phyloP scores from a whole-genome alignment of 2,797 vertebrate genomes.

The Acipenser ruthenus region DNA sequence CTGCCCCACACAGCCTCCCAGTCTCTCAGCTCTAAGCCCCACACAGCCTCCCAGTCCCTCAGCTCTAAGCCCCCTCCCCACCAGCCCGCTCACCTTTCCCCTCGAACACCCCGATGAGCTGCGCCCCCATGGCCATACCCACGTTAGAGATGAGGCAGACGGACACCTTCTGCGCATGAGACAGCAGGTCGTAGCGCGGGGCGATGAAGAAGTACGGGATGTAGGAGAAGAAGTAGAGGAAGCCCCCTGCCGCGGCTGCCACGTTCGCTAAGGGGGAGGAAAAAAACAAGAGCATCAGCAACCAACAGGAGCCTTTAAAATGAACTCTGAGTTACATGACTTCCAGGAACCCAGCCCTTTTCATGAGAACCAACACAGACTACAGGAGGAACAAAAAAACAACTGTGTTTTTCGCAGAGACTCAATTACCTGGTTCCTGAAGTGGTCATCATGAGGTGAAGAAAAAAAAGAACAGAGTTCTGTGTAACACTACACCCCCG shows the following conservation, averaged over 20 bases:
- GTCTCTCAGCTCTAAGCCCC: not conserved
- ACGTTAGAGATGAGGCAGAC: constrained; percentile 69
- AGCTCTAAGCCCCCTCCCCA: constrained; percentile 35
- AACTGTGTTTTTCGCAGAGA: not conserved
- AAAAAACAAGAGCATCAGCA: not conserved
- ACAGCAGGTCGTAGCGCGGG: constrained; percentile 67
- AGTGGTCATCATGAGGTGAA: not conserved
- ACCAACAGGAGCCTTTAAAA: not conserved
- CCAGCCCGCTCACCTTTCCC: constrained; percentile 57
- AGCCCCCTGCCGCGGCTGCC: constrained; percentile 54
- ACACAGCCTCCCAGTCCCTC: not conserved
- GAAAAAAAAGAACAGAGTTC: no score
- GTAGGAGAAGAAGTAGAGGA: constrained; percentile 68
- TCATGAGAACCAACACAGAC: not conserved
- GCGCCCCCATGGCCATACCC: constrained; percentile 69
- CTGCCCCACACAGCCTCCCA: not conserved
- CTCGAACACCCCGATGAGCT: constrained; percentile 68
- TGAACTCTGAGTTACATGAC: not conserved
- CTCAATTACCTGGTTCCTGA: not conserved
- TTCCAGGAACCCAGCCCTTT: not conserved
- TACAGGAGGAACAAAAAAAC: not conserved
- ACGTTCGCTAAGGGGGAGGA: constrained; percentile 65
- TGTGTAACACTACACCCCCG: not conserved
- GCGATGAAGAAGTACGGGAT: constrained; percentile 67
- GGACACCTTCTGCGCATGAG: constrained; percentile 55